Evolutionary conservation across 1,140 invertebrate genomes (phyloP), one percentile per base, ranked within the genome.

Genomic region (Stegodyphus mimosarum): DNA sequence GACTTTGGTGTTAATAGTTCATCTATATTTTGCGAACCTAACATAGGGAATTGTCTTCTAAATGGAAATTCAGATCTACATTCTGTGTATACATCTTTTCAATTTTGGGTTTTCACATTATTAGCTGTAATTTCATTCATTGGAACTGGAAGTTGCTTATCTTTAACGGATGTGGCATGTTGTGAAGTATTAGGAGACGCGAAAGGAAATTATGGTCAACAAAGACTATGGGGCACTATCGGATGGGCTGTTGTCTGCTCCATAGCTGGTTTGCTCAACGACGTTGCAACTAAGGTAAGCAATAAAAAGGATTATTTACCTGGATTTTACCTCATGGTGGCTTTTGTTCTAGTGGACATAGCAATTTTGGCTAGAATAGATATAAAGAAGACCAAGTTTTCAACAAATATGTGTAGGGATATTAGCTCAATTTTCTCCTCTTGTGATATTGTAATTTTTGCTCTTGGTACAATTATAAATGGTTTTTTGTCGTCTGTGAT

Each of bases 191-290:
- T 89, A 73, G 88, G 87, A 6, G 87, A 87, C 4, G 85, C 86
- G n/a, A 70, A 51, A 0, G 77, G 85, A 49, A 64, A 87, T 15
- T 97, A 95, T 90, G 96, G 96, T 1, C 93, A 94, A 85, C 96
- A 97, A 89, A 92, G 95, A 84, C 91, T 96, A 87, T 97, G 94
- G 93, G 86, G 33, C 4, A 75, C 95, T 1, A 91, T 96, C 2
- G 95, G 95, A 2, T 96, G 94, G 89, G 95, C 95, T 77, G 90
- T 94, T 80, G 93, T 95, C 88, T 93, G 94, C 1, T 91, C 96
- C 48, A 88, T 95, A 9, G 92, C 94, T 52, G 96, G 96, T 11
- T 92, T 93, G 33, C 90, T 97, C 0, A 93, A 96, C 50, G 95
- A 97, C 89, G 83, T 92, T 66, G 93, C 94, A 86, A 96, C 95